Base-by-base conservation (phyloP, 2,888 invertebrate species). In the Halictus ligatus region DNA sequence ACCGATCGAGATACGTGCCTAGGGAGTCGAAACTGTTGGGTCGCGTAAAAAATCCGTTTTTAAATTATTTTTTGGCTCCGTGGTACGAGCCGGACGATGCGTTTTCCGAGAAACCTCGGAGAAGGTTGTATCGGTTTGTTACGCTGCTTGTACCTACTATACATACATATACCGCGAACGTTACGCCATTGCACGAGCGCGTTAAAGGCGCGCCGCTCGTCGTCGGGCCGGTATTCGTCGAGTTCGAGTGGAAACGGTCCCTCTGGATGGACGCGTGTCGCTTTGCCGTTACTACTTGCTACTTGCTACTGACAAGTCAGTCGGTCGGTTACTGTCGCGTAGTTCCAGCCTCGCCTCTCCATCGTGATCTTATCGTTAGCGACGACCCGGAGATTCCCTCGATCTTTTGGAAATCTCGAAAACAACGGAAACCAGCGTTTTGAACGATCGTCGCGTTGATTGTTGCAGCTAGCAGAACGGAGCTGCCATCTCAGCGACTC, bases 401-500 rank as follows among this genome's bases (percentile, higher is more conserved):
- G 82, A 75, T 84, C 81, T 84, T 89, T 69, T 88, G 35, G 35
- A 35, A 35, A 35, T 35, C 35, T 35, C 25, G 60, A n/a, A 18
- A 54, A 21, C 54, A 1, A 7, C 13, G 25, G 13, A 60, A 60
- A 60, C 5, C 13, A 25, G 6, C 13, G 25, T 13, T 25, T 15
- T 12, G 5, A 60, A 13, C 13, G 60, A 6, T 25, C 29, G 13
- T 18, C 67, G 67, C 35, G 35, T 35, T 40, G 12, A 69, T 78
- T 60, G 35, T 78, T 74, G 50, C 87, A 94, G 93, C 90, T 91
- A 93, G 91, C 93, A 94, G 93, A 92, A 95, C 94, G 92, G 93
- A 93, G 93, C 93, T 94, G 92, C 92, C 93, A 93, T 94, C 93
- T 88, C 93, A 94, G 93, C 93, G 92, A 93, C 92, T 94, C 88